Evolutionary conservation across 2,888 invertebrate genomes (phyloP), one percentile per base, ranked within the genome.

Genomic region (Seira ritae): DNA sequence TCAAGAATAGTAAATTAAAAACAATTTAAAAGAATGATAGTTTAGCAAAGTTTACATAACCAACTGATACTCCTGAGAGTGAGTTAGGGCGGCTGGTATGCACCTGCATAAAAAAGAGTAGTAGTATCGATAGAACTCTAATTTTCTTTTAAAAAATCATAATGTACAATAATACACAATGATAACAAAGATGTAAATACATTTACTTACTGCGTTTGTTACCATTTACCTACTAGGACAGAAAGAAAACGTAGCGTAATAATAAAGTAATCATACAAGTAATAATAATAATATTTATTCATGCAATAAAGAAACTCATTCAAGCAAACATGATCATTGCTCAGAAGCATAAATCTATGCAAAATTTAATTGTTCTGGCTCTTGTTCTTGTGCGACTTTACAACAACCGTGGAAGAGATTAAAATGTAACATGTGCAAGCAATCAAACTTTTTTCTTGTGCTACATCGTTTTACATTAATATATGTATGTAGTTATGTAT

Each of bases 331-430:
- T 12, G 12, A 50, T 50, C 50, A 50, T 50, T 50, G 50, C 50
- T 50, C 17, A n/a, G 50, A 50, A 50, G 50, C 50, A 50, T n/a
- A 3, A 50, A 50, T 50, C 50, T 50, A 50, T 50, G 50, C 50
- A 50, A 50, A 42, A 50, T 50, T 50, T 50, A 50, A 50, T 50
- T 50, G 50, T 50, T 50, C 50, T 50, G 50, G 50, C 50, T 50
- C 24, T 23, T 66, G 73, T 65, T 77, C 62, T 70, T 81, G 80
- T 81, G 80, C 74, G 80, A 75, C 75, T 81, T 75, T 50, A 81
- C 75, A 81, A 81, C 80, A 81, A 81, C 70, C 78, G 85, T 85
- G 85, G 85, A 85, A 85, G 85, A 85, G 78, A 82, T 84, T 79
- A 73, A 50, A 50, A 50, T 50, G 50, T 50, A 50, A 50, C 50